These are phyloP conservation scores for Cerceris ruficornis DNA, from an alignment of 2,888 invertebrate genomes.

Conservation along the genomic window DNA sequence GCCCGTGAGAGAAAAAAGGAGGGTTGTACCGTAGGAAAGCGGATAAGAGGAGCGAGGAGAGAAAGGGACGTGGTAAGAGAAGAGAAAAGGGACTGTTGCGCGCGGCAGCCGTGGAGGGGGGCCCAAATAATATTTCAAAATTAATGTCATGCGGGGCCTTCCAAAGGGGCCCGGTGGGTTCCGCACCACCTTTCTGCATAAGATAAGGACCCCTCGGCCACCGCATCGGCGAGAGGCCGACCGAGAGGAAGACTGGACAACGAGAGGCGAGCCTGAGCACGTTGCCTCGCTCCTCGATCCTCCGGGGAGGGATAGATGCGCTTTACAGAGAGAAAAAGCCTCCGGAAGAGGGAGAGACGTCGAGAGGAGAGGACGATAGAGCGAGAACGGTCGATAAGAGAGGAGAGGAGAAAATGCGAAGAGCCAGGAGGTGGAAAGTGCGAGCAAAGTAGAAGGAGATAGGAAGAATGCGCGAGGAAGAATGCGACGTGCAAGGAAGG, in stretches of 20 bases:
- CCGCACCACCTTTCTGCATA: conserved; percentile 68
- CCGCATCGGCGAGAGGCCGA: conserved; percentile 43
- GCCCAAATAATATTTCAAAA: conserved; percentile 80
- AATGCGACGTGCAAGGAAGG: conserved; percentile 51
- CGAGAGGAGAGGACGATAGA: background rate
- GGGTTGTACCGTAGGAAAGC: too few species aligned
- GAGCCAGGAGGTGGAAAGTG: conserved; percentile 33
- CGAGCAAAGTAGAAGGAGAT: conserved; percentile 42
- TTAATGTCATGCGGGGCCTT: conserved; percentile 76
- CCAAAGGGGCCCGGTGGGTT: conserved; percentile 69
- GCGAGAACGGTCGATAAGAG: background rate
- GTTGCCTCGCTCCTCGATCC: conserved; percentile 19
- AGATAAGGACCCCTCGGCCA: conserved; percentile 69
- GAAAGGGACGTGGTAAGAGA: conserved; percentile 24
- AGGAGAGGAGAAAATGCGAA: background rate
- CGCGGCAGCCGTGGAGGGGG: conserved; percentile 47
- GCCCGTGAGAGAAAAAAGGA: conserved; percentile 1
- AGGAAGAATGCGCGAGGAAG: conserved; percentile 59
- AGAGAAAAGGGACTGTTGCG: conserved; percentile 29
- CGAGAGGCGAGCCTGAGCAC: conserved; percentile 34
- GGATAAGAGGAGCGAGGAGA: background rate
- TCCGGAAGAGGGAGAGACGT: conserved; percentile 7
- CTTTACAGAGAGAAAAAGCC: conserved; percentile 46
- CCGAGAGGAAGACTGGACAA: conserved; percentile 19
- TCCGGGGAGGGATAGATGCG: conserved; percentile 46